Base-by-base conservation (phyloP, 2,797 vertebrate species). In the Microctenopoma lineatum region DNA sequence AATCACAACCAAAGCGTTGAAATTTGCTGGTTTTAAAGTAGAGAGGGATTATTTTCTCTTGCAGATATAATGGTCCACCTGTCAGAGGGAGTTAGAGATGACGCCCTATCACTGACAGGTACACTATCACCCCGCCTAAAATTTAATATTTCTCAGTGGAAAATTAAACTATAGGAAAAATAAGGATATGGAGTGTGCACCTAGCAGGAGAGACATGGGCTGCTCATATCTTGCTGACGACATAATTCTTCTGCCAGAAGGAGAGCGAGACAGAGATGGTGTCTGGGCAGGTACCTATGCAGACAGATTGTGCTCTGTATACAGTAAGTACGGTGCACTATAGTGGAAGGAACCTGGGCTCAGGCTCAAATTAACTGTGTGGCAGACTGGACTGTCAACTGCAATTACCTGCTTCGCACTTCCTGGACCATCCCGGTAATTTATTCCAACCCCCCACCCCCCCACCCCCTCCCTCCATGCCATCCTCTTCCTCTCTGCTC, bases 31-130 rank as follows among this genome's bases (percentile, higher is more conserved):
- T 87, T 72, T 90, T 92, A 89, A 90, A 86, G 84, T 72, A 80
- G 74, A 75, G 81, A 69, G 81, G 90, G 96, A 96, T 96, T 95
- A 96, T 96, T 96, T 96, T 94, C 90, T 93, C 92, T 95, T 73
- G 62, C 80, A 91, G 95, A 95, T 96, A 95, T 95, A 95, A 94
- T 93, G 94, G 94, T 93, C 93, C 93, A 95, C 96, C 96, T 96
- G 96, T 96, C 96, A 96, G 91, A 95, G 95, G 91, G 94, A 95
- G 96, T 97, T 96, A 92, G 94, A 91, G 84, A 94, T 95, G 95
- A 96, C 90, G 94, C 93, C 95, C 95, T 96, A 95, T 96, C 95
- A 92, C 94, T 96, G 96, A 96, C 95, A 96, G 95, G 94, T 95
- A 96, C 95, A 96, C 95, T 94, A 96, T 96, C 95, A 94, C 93